Conservation (phyloP, 23 tunicate species). For the Styela plicata region DNA sequence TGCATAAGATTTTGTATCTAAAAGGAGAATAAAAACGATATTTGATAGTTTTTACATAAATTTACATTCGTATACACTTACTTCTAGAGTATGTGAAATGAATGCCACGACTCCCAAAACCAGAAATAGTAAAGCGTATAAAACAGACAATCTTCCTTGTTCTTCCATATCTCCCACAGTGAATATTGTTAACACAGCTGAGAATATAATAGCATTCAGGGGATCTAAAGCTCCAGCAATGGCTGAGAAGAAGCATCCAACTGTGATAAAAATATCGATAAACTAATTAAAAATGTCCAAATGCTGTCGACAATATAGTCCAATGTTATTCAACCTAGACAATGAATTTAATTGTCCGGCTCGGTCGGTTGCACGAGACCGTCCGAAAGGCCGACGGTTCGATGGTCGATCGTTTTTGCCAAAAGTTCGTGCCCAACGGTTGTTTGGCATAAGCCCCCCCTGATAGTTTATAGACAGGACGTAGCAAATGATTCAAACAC, state of each 20-base stretch:
- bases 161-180: constrained; percentile 48
- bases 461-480: no score
- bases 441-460: no score
- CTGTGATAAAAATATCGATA: constrained; percentile 19
- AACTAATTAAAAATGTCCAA: not conserved
- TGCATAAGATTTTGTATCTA: no score
- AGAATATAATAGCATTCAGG: constrained; percentile 77
- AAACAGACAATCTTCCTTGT: constrained; percentile 34
- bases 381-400: not conserved
- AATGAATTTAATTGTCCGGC: not conserved
- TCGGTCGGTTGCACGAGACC: not conserved
- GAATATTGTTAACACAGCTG: constrained; percentile 82
- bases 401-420: no score
- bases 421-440: no score
- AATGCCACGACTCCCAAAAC: constrained; percentile 64
- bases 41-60: no score
- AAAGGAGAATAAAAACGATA: no score
- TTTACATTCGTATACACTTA: no score
- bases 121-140: constrained; percentile 49
- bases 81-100: constrained; percentile 56
- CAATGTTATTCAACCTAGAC: not conserved
- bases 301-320: not conserved
- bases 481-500: no score
- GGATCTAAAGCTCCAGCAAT: constrained; percentile 92
- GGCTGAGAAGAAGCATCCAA: constrained; percentile 59